Percentiles rank a stretch among this genome's conserved stretches.
Conservation (phyloP, 2,113 vertebrate genomes). For the Excalfactoria chinensis region DNA sequence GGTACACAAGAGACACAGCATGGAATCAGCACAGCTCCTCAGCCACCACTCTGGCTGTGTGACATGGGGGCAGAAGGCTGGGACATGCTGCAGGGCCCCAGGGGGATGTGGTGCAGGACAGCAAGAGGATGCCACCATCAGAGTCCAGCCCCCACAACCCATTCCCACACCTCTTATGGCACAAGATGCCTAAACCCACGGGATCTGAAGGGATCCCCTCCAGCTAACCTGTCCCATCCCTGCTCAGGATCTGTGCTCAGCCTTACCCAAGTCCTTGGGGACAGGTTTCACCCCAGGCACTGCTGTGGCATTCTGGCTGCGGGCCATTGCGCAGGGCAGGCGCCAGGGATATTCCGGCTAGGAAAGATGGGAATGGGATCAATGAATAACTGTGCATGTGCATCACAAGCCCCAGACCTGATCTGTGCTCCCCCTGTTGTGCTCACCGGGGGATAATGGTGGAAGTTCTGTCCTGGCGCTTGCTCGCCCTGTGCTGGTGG, state of each 20-base stretch:
- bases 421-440: neutral
- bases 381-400: neutral
- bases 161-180: neutral
- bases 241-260: neutral
- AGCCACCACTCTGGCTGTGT: neutral
- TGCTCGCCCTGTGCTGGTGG: constrained; percentile 82
- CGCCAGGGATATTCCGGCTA: constrained; percentile 89
- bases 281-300: constrained; percentile 79
- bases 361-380: neutral
- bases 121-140: neutral
- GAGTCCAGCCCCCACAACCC: neutral
- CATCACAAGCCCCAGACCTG: fast-evolving
- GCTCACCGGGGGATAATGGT: constrained; percentile 82
- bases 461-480: constrained; percentile 80
- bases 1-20: constrained; percentile 33
- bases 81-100: neutral
- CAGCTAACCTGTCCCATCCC: neutral
- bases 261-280: constrained; percentile 88
- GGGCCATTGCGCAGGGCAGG: constrained; percentile 84
- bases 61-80: neutral
- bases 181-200: neutral
- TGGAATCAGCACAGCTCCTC: neutral
- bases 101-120: neutral
- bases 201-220: neutral
- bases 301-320: constrained; percentile 81